Evolutionary conservation across 1,140 invertebrate genomes (phyloP), one percentile per base, ranked within the genome.

Genomic region (Drosophila bocki): DNA sequence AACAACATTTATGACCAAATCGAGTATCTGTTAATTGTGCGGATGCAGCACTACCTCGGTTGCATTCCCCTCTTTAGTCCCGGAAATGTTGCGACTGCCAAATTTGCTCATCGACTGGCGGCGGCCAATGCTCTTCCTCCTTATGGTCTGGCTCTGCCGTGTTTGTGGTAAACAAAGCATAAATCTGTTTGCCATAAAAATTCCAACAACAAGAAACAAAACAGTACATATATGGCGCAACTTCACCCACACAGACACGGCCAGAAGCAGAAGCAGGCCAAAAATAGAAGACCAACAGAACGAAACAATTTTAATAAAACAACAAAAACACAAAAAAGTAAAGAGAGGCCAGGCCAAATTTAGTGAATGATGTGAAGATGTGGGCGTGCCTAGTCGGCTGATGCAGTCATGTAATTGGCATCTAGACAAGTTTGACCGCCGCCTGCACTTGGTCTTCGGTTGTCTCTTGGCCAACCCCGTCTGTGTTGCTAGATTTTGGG

Each of bases 401-500:
- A 77, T 82, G 75, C 71, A 86, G 80, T 86, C 83, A 83, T 86
- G 83, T 83, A 86, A 87, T 82, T 85, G 82, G 83, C 75, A 86
- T 82, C 54, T 79, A 82, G 78, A 87, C 83, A 64, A 61, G 82
- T 82, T 86, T 78, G 83, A 80, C 70, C 82, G 74, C 59, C 75
- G 83, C 70, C 81, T 85, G 82, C 82, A 85, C 69, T 85, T 63
- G 74, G 57, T 69, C 45, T 62, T 69, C 7, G n/a, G 44, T 22
- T 60, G 41, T 29, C 48, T 75, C 42, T 68, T 42, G 45, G 64
- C 53, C 50, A 41, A 57, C 41, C 9, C 7, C 9, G 42, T 60
- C 41, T 53, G 50, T 51, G 64, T 63, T 60, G 57, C 56, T 60
- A 75, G 64, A 29, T 15, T 33, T 68, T 42, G 61, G 35, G 17